Conservation (phyloP, 2,888 invertebrate genomes). For the Zootermopsis nevadensis region DNA sequence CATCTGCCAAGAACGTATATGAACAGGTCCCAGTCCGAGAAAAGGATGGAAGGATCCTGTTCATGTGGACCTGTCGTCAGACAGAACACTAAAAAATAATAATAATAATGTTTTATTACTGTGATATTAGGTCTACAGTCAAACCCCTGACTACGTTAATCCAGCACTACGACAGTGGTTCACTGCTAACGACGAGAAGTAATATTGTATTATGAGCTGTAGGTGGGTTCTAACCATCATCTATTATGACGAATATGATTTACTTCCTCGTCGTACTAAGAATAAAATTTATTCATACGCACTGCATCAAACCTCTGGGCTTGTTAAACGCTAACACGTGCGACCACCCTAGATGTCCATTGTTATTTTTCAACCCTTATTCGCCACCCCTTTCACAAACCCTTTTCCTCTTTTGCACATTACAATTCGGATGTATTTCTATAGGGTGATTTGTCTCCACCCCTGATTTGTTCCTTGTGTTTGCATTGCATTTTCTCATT, state of each 20-base stretch:
- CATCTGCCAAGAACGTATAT: too few relatives aligned
- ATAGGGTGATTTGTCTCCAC: background rate
- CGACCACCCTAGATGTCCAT: conserved; percentile 16
- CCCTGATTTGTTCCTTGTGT: background rate
- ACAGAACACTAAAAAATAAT: too few relatives aligned
- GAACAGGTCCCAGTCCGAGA: too few relatives aligned
- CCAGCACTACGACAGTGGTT: too few relatives aligned
- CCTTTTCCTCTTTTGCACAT: conserved; percentile 13
- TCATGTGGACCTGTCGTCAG: too few relatives aligned
- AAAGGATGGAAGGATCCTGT: too few relatives aligned
- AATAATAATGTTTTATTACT: too few relatives aligned
- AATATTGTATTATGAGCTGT: background rate
- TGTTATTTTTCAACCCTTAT: conserved; percentile 25
- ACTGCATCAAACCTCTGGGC: conserved; percentile 13
- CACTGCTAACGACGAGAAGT: too few relatives aligned
- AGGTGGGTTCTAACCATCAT: background rate
- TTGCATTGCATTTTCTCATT: background rate
- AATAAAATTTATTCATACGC: conserved; percentile 21
- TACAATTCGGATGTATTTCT: conserved; percentile 18
- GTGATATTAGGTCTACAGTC: too few relatives aligned
- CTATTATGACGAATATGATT: conserved; percentile 21
- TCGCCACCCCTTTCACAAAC: background rate
- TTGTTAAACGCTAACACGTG: conserved; percentile 16
- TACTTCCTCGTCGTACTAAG: background rate
- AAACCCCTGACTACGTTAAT: too few relatives aligned